A percentile compares a stretch with the other conserved stretches of the same genome.
These are phyloP conservation scores for Bufotes viridis DNA, from an alignment of 2,797 vertebrate species.

Conservation along the genomic window DNA sequence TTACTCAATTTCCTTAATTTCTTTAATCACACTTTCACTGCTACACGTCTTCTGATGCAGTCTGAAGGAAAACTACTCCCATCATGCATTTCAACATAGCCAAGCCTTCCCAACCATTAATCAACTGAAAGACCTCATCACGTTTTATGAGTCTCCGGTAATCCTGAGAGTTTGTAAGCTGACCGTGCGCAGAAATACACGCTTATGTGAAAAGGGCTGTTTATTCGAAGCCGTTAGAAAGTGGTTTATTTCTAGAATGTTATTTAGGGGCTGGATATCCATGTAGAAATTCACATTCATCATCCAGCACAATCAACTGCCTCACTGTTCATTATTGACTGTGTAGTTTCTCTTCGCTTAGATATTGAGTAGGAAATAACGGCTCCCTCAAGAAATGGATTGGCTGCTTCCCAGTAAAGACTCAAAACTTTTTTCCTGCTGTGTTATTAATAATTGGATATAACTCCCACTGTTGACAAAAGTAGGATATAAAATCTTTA, in stretches of 20 bases:
- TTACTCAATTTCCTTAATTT: neutral
- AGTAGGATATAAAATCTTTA: constrained; percentile 59
- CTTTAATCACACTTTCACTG: neutral
- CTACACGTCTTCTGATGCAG: neutral
- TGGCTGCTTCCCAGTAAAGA: constrained; percentile 60
- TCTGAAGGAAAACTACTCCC: neutral
- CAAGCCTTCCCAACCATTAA: neutral
- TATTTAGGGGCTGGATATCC: constrained; percentile 32
- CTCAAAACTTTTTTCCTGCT: constrained; percentile 59
- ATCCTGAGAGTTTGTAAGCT: neutral
- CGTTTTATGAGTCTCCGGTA: neutral
- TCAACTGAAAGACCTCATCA: neutral
- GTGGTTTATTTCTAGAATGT: constrained; percentile 26
- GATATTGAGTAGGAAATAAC: constrained; percentile 59
- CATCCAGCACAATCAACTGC: constrained; percentile 31
- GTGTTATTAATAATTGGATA: constrained; percentile 63
- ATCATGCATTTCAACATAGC: neutral
- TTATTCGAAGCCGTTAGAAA: constrained; percentile 20
- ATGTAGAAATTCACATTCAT: constrained; percentile 48
- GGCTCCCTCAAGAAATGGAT: constrained; percentile 50
- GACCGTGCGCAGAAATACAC: neutral
- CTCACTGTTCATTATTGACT: constrained; percentile 54
- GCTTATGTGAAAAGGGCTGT: neutral
- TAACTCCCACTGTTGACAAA: constrained; percentile 59
- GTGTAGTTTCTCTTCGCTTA: constrained; percentile 49